These are phyloP conservation scores for Helarctos malayanus DNA, from an alignment of 2,797 vertebrate genomes.

Conservation along the genomic window DNA sequence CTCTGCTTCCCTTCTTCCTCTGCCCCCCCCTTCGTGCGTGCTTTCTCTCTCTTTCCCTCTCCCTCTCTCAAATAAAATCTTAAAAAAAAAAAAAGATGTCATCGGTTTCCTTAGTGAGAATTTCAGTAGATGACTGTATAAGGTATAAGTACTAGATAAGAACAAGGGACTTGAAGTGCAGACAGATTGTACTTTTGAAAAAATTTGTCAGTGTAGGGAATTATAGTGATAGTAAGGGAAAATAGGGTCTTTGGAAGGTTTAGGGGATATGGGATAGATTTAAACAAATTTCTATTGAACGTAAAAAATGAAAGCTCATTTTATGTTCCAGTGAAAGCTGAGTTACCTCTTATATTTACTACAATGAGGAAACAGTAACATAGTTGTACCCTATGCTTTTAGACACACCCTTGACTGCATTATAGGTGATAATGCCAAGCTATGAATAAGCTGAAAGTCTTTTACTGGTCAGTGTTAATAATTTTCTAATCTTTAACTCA, in stretches of 20 bases:
- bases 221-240: not conserved
- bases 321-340: not conserved
- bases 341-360: not conserved
- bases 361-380: not conserved
- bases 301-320: not conserved
- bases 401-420: not conserved
- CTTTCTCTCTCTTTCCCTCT: not conserved
- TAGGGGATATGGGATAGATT: not conserved
- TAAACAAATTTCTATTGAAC: constrained; percentile 6
- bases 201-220: not conserved
- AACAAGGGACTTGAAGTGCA: not conserved
- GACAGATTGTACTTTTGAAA: not conserved
- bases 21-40: not conserved
- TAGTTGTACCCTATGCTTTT: not conserved
- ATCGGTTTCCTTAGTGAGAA: constrained; percentile 13
- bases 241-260: not conserved
- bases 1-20: not conserved
- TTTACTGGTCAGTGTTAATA: not conserved
- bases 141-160: not conserved
- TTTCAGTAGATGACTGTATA: not conserved
- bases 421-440: constrained; percentile 19
- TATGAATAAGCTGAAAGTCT: constrained; percentile 39
- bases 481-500: not conserved
- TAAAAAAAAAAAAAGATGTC: not conserved
- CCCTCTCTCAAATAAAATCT: no score